Percentiles rank a stretch among this genome's conserved stretches.
These are phyloP conservation scores for Sebastes schlegelii DNA, from an alignment of 2,113 vertebrate species.

Conservation along the genomic window DNA sequence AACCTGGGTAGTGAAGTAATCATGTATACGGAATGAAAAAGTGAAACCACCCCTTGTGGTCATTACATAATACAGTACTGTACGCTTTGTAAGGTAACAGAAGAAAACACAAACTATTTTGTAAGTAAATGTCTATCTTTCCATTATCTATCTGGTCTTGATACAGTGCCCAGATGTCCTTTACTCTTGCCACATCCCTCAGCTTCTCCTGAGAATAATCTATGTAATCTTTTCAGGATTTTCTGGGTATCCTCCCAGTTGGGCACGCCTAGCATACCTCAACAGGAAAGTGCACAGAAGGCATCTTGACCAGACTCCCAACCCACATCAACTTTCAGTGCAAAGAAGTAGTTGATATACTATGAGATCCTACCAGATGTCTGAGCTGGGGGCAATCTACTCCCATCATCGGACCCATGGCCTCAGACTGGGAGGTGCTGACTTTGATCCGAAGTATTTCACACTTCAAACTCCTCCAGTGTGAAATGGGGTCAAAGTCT, in stretches of 20 bases:
- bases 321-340: constrained; percentile 3
- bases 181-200: neutral
- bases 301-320: constrained; percentile 3
- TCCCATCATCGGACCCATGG: too few relatives aligned
- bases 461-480: too few relatives aligned
- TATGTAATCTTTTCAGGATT: neutral
- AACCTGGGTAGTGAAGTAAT: neutral
- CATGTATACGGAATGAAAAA: neutral
- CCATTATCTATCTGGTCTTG: neutral
- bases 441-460: too few relatives aligned
- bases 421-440: too few relatives aligned
- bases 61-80: neutral
- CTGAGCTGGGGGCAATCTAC: neutral
- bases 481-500: too few relatives aligned
- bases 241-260: neutral
- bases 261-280: constrained; percentile 8
- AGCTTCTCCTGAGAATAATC: neutral
- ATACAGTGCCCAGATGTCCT: neutral
- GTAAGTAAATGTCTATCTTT: neutral
- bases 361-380: constrained; percentile 1
- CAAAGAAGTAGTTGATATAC: neutral
- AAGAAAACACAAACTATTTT: neutral
- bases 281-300: neutral
- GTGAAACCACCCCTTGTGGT: neutral
- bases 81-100: neutral